A percentile compares a stretch with the other conserved stretches of the same genome.
Evolutionary conservation across 1,140 invertebrate species (phyloP).

Genomic region (Cydia splendana): DNA sequence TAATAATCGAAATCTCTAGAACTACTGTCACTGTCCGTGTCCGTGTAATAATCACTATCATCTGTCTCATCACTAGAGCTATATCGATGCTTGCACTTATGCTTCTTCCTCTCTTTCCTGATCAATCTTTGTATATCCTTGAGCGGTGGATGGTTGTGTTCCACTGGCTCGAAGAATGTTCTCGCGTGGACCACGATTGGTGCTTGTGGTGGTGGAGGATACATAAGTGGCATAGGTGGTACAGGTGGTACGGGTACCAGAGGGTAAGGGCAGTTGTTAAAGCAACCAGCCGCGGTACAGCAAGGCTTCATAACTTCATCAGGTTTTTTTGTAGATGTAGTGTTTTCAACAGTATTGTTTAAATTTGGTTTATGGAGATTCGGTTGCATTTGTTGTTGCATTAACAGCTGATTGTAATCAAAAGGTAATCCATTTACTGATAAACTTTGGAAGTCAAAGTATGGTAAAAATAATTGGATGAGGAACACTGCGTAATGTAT

Average conservation of each 20-base stretch:
- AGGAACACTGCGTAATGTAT: background rate
- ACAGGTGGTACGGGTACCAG: background rate
- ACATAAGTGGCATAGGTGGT: slow-evolving; percentile 35
- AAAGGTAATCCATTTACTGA: background rate
- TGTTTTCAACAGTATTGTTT: background rate
- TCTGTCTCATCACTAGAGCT: slow-evolving; percentile 37
- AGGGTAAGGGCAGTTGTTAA: background rate
- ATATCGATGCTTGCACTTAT: slow-evolving; percentile 32
- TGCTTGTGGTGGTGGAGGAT: slow-evolving; percentile 29
- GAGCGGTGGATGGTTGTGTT: slow-evolving; percentile 61
- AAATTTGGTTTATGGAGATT: background rate
- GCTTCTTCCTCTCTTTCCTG: slow-evolving; percentile 40
- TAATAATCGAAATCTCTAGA: slow-evolving; percentile 12
- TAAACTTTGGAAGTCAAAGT: background rate
- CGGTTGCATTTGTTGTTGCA: background rate
- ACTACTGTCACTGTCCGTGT: background rate
- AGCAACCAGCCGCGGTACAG: slow-evolving; percentile 2
- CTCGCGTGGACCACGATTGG: slow-evolving; percentile 23
- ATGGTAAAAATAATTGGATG: background rate
- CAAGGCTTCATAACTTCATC: background rate
- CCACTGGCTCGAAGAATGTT: slow-evolving; percentile 58
- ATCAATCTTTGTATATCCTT: slow-evolving; percentile 50
- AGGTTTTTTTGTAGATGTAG: background rate
- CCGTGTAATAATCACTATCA: slow-evolving; percentile 33
- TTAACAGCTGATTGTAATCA: background rate